Conservation (phyloP, 2,888 invertebrate species). For the Holacanthella duospinosa region DNA sequence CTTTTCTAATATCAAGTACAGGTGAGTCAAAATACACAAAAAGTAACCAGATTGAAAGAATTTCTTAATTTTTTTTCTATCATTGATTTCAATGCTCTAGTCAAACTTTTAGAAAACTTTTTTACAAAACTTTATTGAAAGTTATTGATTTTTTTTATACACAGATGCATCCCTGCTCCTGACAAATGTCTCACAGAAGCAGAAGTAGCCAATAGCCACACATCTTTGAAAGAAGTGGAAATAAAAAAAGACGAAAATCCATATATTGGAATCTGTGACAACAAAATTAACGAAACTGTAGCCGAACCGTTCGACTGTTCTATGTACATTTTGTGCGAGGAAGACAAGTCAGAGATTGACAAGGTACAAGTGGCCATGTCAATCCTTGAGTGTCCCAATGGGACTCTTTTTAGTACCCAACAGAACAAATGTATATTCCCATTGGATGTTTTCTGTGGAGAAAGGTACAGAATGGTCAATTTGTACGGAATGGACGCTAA, state of each 20-base stretch:
- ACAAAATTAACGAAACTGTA: not conserved
- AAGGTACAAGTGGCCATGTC: not conserved
- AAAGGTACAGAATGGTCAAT: not conserved
- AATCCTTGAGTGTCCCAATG: not conserved
- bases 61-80: too few species aligned
- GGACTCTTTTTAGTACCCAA: not conserved
- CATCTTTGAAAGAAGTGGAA: not conserved
- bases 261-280: not conserved
- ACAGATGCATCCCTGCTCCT: not conserved
- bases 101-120: too few species aligned
- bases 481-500: not conserved
- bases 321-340: not conserved
- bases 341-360: not conserved
- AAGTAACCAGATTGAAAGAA: too few species aligned
- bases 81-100: too few species aligned
- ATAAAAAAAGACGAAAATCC: not conserved
- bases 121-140: too few species aligned
- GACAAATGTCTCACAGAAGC: not conserved
- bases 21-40: too few species aligned
- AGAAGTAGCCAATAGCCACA: not conserved
- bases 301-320: not conserved
- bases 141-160: too few species aligned
- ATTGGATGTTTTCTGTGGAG: not conserved
- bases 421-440: not conserved
- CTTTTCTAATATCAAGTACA: not conserved